These are phyloP conservation scores for Phyllostomus discolor DNA, from an alignment of 2,113 vertebrate species.

Conservation along the genomic window DNA sequence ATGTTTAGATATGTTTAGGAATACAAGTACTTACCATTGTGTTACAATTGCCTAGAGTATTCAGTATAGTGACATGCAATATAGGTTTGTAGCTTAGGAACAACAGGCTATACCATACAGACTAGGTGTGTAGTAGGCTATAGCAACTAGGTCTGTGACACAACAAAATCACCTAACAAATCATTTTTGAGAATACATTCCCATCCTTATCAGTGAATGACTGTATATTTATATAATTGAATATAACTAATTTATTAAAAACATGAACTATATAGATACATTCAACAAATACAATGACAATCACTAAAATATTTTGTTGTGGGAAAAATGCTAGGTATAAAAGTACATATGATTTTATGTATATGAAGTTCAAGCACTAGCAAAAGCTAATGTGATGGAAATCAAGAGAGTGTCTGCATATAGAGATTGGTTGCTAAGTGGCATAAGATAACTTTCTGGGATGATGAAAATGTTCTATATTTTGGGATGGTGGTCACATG, in stretches of 20 bases:
- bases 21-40: neutral
- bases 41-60: neutral
- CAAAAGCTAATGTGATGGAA: neutral
- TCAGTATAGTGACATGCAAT: neutral
- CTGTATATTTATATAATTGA: neutral
- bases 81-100: neutral
- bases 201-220: neutral
- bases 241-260: neutral
- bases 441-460: neutral
- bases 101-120: neutral
- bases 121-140: neutral
- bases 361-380: conserved; percentile 1
- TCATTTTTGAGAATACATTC: neutral
- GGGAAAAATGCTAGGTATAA: neutral
- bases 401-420: neutral
- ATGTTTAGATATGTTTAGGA: neutral
- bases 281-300: neutral
- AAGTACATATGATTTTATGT: neutral
- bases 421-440: neutral
- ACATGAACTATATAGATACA: neutral
- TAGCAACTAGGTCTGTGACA: neutral
- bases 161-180: neutral
- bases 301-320: neutral
- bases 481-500: neutral
- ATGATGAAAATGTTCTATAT: neutral